Percentiles rank a stretch among this genome's conserved stretches.
Evolutionary conservation across 2,888 invertebrate species (phyloP).

Genomic region (Empis livida): DNA sequence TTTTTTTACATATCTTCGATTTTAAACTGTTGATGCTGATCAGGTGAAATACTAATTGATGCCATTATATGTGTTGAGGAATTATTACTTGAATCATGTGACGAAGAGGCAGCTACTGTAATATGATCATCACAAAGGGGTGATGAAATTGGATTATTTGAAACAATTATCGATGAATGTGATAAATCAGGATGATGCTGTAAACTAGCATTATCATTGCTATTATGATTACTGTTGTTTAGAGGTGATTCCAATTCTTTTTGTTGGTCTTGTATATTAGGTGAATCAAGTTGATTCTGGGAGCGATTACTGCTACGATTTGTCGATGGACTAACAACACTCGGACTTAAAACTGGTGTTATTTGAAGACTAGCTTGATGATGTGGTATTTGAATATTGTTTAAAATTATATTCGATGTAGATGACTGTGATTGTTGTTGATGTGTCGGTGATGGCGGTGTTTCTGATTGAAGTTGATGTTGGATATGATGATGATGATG

Average conservation of each 20-base stretch:
- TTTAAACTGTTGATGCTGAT: slow-evolving; percentile 30
- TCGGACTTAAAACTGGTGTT: slow-evolving; percentile 19
- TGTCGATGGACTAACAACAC: slow-evolving; percentile 23
- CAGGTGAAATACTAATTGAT: slow-evolving; percentile 32
- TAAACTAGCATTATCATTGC: slow-evolving; percentile 8
- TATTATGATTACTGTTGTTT: slow-evolving; percentile 8
- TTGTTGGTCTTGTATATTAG: slow-evolving; percentile 6
- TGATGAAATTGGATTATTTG: slow-evolving; percentile 7
- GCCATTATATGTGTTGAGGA: slow-evolving; percentile 28
- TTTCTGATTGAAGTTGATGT: slow-evolving; percentile 13
- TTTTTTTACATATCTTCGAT: slow-evolving; percentile 32
- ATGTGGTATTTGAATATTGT: slow-evolving; percentile 8
- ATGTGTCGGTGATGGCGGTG: slow-evolving; percentile 6
- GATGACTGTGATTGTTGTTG: slow-evolving; percentile 7
- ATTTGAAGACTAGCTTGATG: slow-evolving; percentile 18
- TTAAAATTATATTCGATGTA: background rate
- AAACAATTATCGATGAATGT: background rate
- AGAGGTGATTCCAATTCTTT: slow-evolving; percentile 17
- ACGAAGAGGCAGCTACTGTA: slow-evolving; percentile 1
- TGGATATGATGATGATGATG: slow-evolving; percentile 12
- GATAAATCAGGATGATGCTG: background rate
- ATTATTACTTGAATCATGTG: slow-evolving; percentile 10
- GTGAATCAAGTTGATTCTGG: slow-evolving; percentile 12
- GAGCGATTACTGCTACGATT: slow-evolving; percentile 21
- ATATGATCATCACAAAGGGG: slow-evolving; percentile 6